Evolutionary conservation across 2,888 invertebrate genomes (phyloP), one percentile per base, ranked within the genome.

Genomic region (Oscheius onirici): DNA sequence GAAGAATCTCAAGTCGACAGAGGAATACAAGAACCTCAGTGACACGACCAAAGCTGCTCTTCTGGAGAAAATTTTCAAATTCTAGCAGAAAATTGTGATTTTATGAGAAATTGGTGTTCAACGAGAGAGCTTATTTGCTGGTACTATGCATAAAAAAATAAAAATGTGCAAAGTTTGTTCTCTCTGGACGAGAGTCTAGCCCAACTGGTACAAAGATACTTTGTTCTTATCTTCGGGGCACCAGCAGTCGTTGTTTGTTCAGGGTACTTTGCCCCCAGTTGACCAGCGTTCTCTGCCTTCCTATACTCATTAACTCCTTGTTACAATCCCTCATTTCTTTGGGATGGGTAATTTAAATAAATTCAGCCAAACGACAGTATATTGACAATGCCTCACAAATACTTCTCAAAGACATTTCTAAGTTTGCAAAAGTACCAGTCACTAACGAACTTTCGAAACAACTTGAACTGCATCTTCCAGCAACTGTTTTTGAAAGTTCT

Each of bases 11-110:
- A 79, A 77, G 49, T 44, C 61, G 34, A 80, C 75, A 0, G 85
- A 86, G 65, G 86, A 86, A 58, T 86, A 79, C 74, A 86, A 85
- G 61, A 83, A 81, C 58, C 72, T 86, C 15, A 78, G 79, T 58
- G 84, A 86, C 55, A 71, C 82, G 44, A 86, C 86, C 3, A 84
- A 84, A 58, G 83, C 85, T 1, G 86, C 86, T 0, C 74, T 86
- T 20, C 73, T 85, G 24, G 85, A 86, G 72, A 85, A 84, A 63
- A 61, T 84, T 28, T 69, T 86, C 43, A 86, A 86, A 54, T 41
- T 84, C 5, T 54, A 79, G 28, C 65, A 65, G 40, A 65, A 71
- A 13, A 68, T n/a, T n/a, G n/a, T n/a, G n/a, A n/a, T 26, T 66
- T 51, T 41, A 17, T 17, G 15, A 41, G 43, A 6, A 41, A 57